These are phyloP conservation scores for Poeciliopsis paucimaculata DNA, from an alignment of 2,797 vertebrate genomes.

Conservation along the genomic window DNA sequence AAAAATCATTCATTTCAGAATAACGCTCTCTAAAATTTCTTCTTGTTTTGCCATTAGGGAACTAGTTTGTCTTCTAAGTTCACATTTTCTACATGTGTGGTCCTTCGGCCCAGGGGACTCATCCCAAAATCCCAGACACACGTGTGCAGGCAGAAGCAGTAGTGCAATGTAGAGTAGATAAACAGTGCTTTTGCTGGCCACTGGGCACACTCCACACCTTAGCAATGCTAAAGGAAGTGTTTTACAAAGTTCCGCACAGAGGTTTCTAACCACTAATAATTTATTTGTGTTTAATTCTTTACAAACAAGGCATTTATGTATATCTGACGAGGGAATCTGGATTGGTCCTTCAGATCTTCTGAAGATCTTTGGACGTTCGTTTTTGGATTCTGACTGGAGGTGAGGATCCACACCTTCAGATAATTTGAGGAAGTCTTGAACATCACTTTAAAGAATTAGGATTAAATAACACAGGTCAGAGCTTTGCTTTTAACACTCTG, in stretches of 20 bases:
- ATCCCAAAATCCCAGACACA: conserved; percentile 83
- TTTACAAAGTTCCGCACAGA: conserved; percentile 24
- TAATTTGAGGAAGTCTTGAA: background rate
- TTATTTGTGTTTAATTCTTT: background rate
- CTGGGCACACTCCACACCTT: conserved; percentile 70
- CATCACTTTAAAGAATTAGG: background rate
- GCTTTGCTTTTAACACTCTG: background rate
- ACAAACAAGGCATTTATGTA: background rate
- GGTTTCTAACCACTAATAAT: background rate
- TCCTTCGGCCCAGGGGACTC: conserved; percentile 78
- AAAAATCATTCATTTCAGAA: conserved; percentile 13
- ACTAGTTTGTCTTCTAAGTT: conserved; percentile 63
- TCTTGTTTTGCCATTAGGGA: conserved; percentile 40
- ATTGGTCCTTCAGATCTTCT: background rate
- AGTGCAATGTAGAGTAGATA: conserved; percentile 78
- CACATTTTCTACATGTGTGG: conserved; percentile 85
- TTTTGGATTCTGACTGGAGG: background rate
- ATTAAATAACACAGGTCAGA: background rate
- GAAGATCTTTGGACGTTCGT: background rate
- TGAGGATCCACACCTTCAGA: background rate
- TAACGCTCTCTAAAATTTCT: conserved; percentile 22
- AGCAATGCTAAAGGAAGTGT: conserved; percentile 61
- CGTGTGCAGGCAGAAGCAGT: conserved; percentile 81
- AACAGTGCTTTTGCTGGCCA: conserved; percentile 77
- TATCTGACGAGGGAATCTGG: background rate